Conservation (phyloP, 1,140 invertebrate genomes). For the Pseudomyrmex pallidus region DNA sequence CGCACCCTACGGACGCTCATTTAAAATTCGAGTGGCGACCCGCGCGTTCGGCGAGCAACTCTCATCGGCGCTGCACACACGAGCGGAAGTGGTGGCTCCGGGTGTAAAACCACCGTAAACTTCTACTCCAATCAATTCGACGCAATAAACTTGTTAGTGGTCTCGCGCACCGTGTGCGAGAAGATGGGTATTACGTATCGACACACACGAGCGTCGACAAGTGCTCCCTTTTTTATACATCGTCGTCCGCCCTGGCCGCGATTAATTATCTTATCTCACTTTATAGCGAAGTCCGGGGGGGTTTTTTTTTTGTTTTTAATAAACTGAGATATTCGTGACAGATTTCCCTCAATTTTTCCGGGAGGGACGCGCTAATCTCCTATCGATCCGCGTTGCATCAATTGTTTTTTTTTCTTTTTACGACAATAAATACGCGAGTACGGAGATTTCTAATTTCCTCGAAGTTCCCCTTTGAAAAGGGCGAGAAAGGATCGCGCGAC, state of each 20-base stretch:
- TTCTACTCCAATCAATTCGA: conserved; percentile 77
- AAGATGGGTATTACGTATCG: conserved; percentile 45
- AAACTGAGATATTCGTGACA: background rate
- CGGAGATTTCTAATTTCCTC: conserved; percentile 1
- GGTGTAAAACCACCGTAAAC: conserved; percentile 76
- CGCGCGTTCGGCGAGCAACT: conserved; percentile 15
- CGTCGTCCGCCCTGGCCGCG: background rate
- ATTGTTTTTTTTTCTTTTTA: conserved; percentile 20
- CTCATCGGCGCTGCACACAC: background rate
- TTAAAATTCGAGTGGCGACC: conserved; percentile 72
- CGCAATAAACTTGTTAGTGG: conserved; percentile 72
- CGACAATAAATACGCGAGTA: no score
- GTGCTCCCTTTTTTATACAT: conserved; percentile 23
- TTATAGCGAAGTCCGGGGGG: conserved; percentile 33
- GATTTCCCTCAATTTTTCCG: conserved; percentile 20
- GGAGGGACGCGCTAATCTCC: background rate
- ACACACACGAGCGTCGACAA: conserved; percentile 30
- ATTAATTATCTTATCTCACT: conserved; percentile 62
- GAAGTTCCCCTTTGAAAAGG: background rate
- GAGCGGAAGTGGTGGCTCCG: conserved; percentile 29
- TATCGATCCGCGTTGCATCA: background rate
- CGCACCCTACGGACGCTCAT: conserved; percentile 61
- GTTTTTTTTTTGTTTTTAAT: conserved; percentile 27
- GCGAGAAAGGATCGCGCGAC: no score
- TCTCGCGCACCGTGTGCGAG: conserved; percentile 8